Conservation (phyloP, 2,888 invertebrate genomes). For the Ectropis crepuscularia region DNA sequence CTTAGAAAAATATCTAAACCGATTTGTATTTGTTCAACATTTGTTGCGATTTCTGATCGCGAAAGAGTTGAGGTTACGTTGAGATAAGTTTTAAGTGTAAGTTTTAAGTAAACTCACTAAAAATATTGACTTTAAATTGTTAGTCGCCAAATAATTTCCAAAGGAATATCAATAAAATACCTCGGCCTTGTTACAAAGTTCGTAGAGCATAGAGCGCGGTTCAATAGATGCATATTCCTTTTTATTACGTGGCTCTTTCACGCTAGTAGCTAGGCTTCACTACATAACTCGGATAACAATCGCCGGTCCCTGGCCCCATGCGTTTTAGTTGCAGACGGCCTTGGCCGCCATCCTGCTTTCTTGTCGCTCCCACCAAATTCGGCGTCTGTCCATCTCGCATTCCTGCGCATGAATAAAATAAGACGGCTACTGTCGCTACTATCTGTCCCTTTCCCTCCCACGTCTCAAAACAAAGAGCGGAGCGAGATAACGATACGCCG, state of each 20-base stretch:
- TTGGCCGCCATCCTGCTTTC: conserved; percentile 59
- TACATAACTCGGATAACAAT: conserved; percentile 67
- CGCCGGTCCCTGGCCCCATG: conserved; percentile 68
- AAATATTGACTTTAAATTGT: no score
- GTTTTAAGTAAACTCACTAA: no score
- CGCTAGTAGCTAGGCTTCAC: conserved; percentile 40
- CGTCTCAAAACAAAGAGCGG: conserved; percentile 44
- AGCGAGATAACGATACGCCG: conserved; percentile 58
- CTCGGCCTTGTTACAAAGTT: conserved; percentile 55
- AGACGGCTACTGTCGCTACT: conserved; percentile 63
- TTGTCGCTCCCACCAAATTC: conserved; percentile 58
- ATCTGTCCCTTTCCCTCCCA: conserved; percentile 61
- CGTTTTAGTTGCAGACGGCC: conserved; percentile 69
- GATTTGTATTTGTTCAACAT: no score
- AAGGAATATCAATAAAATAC: no score
- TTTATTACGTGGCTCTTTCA: conserved; percentile 59
- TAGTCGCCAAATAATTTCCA: no score
- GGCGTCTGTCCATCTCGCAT: conserved; percentile 60
- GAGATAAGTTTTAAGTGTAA: no score
- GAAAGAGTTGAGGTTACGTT: no score
- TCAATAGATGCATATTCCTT: conserved; percentile 65
- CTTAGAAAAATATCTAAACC: no score
- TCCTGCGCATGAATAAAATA: conserved; percentile 73
- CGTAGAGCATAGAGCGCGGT: conserved; percentile 45
- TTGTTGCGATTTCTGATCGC: no score